Conservation (phyloP, 2,888 invertebrate species). For the Melolontha melolontha region DNA sequence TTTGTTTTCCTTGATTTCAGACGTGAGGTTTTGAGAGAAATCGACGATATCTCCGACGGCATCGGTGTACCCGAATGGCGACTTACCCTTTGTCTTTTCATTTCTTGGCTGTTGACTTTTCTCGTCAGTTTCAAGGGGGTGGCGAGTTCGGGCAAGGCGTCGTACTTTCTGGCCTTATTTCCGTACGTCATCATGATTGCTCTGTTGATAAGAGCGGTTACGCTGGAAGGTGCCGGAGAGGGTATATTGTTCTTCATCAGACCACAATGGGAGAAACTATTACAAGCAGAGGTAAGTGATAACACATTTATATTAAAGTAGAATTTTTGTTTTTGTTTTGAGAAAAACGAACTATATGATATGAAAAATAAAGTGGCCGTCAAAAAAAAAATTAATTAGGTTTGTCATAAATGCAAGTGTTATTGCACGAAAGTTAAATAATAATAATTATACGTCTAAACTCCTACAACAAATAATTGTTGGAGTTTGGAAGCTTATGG, state of each 20-base stretch:
- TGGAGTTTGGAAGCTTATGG: too few relatives aligned
- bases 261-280: conserved; percentile 82
- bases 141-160: conserved; percentile 83
- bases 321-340: not conserved
- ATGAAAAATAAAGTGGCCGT: too few relatives aligned
- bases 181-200: conserved; percentile 84
- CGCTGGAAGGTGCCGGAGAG: conserved; percentile 76
- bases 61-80: conserved; percentile 75
- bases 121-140: conserved; percentile 80
- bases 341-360: too few relatives aligned
- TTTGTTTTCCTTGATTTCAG: conserved; percentile 57
- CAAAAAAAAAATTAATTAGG: too few relatives aligned
- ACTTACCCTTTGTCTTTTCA: conserved; percentile 74
- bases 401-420: too few relatives aligned
- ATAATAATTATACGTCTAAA: too few relatives aligned
- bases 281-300: conserved; percentile 75
- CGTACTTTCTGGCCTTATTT: conserved; percentile 91
- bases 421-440: too few relatives aligned
- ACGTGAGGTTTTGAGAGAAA: conserved; percentile 68
- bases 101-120: conserved; percentile 78
- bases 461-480: too few relatives aligned
- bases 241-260: conserved; percentile 85
- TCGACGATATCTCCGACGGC: conserved; percentile 64
- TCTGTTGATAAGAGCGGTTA: conserved; percentile 75
- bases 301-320: conserved; percentile 43